Evolutionary conservation across 1,140 invertebrate species (phyloP).

Genomic region (Hypothenemus hampei): DNA sequence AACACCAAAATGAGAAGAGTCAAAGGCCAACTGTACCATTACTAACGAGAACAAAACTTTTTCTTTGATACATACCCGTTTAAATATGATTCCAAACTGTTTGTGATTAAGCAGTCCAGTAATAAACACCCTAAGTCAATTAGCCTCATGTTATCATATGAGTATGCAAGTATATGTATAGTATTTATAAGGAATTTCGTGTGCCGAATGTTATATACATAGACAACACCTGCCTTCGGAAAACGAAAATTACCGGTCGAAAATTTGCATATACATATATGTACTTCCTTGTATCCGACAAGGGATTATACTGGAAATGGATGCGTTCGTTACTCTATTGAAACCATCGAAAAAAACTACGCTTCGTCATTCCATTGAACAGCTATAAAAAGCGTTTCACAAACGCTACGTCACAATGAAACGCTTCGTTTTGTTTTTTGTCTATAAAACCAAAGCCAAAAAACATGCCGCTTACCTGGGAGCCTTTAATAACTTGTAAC

Average conservation of each 20-base stretch:
- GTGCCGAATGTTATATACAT: no score
- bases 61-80: conserved; percentile 7
- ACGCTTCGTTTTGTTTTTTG: no score
- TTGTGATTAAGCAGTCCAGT: conserved; percentile 1
- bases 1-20: neutral
- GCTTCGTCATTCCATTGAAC: neutral
- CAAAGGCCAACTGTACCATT: neutral
- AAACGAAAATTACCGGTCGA: neutral
- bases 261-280: conserved; percentile 1
- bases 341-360: neutral
- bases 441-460: no score
- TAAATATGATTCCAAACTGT: conserved; percentile 3
- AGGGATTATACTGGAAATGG: neutral
- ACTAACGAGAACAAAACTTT: no score
- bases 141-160: conserved; percentile 14
- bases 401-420: neutral
- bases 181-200: no score
- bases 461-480: neutral
- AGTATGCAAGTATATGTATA: no score
- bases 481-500: no score
- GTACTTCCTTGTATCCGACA: no score
- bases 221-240: neutral
- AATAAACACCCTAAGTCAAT: conserved; percentile 14
- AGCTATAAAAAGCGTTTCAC: conserved; percentile 5
- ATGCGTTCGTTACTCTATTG: neutral